A percentile compares a stretch with the other conserved stretches of the same genome.
Evolutionary conservation across 2,888 invertebrate species (phyloP).

Genomic region (Lepeophtheirus nordmannii): DNA sequence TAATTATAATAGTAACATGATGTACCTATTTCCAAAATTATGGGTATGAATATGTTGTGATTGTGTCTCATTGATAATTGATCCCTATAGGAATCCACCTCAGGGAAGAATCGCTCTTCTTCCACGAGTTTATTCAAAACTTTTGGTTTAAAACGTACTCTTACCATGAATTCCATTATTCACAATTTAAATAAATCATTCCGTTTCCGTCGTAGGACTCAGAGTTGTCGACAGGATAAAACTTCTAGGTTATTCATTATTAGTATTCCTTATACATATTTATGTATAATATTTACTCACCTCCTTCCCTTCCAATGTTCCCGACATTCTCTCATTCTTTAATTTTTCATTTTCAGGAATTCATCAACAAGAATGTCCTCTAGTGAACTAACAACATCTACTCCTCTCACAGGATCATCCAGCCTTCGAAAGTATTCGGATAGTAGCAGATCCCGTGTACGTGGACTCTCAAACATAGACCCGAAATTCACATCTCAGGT

Average conservation of each 20-base stretch:
- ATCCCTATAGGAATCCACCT: neutral
- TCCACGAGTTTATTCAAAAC: neutral
- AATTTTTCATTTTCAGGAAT: slow-evolving; percentile 7
- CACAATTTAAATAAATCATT: slow-evolving; percentile 16
- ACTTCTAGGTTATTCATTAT: neutral
- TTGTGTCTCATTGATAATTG: too few relatives aligned
- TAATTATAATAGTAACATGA: too few relatives aligned
- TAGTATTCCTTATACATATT: too few relatives aligned
- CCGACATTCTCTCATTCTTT: too few relatives aligned
- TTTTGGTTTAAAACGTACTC: slow-evolving; percentile 13
- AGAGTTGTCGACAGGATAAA: slow-evolving; percentile 5
- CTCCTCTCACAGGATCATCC: slow-evolving; percentile 1
- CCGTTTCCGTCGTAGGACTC: neutral
- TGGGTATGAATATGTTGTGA: too few relatives aligned
- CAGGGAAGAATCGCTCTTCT: neutral
- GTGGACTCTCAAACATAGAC: slow-evolving; percentile 30
- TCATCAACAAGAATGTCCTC: slow-evolving; percentile 13
- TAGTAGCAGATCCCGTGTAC: slow-evolving; percentile 26
- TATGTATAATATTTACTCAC: too few relatives aligned
- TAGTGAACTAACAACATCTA: neutral
- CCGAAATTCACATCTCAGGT: slow-evolving; percentile 30
- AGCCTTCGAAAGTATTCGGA: slow-evolving; percentile 8
- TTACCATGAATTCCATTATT: slow-evolving; percentile 11
- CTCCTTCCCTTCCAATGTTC: too few relatives aligned
- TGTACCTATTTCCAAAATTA: too few relatives aligned